Evolutionary conservation across 2,113 vertebrate species (phyloP).

Genomic region (Myrmecobius fasciatus): DNA sequence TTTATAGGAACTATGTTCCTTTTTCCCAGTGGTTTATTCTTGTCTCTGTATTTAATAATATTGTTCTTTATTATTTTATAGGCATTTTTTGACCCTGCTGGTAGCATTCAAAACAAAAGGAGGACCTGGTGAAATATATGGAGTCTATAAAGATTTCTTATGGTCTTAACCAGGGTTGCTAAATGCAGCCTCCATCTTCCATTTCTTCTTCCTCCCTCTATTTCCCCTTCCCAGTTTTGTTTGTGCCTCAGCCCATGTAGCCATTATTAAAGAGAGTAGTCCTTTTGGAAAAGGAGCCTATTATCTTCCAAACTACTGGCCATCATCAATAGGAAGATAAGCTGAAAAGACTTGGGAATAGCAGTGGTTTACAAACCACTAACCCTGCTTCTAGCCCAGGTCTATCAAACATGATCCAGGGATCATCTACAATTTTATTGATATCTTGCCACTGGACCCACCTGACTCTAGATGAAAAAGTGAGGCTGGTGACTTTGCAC

Average conservation of each 20-base stretch:
- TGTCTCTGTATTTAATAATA: neutral
- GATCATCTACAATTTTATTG: no score
- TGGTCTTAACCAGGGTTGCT: neutral
- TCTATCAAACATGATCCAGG: neutral
- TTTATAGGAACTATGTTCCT: rapidly evolving
- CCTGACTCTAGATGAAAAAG: no score
- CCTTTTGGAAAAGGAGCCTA: neutral
- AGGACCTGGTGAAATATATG: neutral
- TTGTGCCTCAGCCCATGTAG: neutral
- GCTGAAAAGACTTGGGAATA: neutral
- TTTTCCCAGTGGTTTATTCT: rapidly evolving
- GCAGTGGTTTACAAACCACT: neutral
- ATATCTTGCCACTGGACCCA: no score
- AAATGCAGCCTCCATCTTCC: neutral
- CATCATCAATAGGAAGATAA: neutral
- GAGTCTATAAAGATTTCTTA: neutral
- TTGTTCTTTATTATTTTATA: no score
- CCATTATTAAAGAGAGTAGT: neutral
- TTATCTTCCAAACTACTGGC: neutral
- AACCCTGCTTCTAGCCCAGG: neutral
- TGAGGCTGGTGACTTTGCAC: no score
- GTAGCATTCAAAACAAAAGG: neutral
- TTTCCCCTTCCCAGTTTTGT: neutral
- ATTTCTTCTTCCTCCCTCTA: neutral
- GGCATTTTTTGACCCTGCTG: neutral